Percentiles rank a stretch among this genome's conserved stretches.
phyloP scores from a whole-genome alignment of 2,888 invertebrate species.

The Phengaris arion region DNA sequence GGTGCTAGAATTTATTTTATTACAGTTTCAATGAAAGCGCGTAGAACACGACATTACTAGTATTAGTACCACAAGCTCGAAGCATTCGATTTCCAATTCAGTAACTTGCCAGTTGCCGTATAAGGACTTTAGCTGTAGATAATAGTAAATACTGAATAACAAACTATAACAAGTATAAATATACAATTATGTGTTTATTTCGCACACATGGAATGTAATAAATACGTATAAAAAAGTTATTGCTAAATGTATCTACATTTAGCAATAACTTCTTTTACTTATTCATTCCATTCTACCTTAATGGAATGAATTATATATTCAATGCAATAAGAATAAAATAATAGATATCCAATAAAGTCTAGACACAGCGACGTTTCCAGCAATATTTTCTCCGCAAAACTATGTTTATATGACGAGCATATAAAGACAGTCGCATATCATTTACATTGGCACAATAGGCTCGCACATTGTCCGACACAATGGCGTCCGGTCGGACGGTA shows the following conservation, averaged over 20 bases:
- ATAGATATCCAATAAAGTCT: background rate
- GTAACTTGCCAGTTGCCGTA: background rate
- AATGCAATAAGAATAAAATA: background rate
- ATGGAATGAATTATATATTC: background rate
- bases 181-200: background rate
- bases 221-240: background rate
- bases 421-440: conserved; percentile 26
- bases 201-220: background rate
- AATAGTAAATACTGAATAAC: background rate
- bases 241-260: background rate
- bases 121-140: background rate
- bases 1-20: background rate
- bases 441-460: conserved; percentile 31
- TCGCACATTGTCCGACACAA: background rate
- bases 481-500: background rate
- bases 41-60: background rate
- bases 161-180: no score
- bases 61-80: background rate
- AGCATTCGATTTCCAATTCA: background rate
- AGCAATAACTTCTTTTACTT: no score
- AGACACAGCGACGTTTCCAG: background rate
- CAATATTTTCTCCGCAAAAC: background rate
- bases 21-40: background rate
- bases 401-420: background rate
- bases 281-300: no score